Percentiles rank a stretch among this genome's conserved stretches.
These are phyloP conservation scores for Diplodus sargus DNA, from an alignment of 2,797 vertebrate genomes.

Conservation along the genomic window DNA sequence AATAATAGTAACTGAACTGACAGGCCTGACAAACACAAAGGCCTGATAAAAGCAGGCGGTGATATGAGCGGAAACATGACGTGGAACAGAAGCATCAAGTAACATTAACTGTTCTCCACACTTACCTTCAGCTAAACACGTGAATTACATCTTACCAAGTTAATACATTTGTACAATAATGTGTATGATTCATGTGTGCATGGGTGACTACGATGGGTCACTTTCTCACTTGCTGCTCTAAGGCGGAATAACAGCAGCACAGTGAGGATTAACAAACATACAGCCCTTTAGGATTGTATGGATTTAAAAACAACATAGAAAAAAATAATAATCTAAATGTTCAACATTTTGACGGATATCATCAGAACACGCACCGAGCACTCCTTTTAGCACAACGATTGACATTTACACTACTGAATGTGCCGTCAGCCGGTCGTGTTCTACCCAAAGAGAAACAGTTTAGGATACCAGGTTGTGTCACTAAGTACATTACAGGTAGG, in stretches of 20 bases:
- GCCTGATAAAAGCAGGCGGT: slow-evolving; percentile 57
- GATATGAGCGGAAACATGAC: slow-evolving; percentile 52
- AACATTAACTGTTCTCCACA: slow-evolving; percentile 37
- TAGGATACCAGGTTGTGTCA: background rate
- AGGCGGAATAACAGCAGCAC: slow-evolving; percentile 49
- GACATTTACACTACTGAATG: slow-evolving; percentile 14
- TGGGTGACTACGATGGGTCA: slow-evolving; percentile 22
- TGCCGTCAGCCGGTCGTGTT: slow-evolving; percentile 20
- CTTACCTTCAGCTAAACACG: slow-evolving; percentile 80
- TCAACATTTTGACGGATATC: slow-evolving; percentile 5
- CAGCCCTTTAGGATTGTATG: slow-evolving; percentile 75
- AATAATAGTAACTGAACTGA: slow-evolving; percentile 6
- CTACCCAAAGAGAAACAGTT: background rate
- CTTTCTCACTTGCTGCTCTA: slow-evolving; percentile 44
- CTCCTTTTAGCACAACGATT: background rate
- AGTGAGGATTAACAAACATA: slow-evolving; percentile 48
- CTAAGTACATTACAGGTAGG: background rate
- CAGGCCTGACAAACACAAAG: slow-evolving; percentile 33
- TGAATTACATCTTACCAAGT: background rate
- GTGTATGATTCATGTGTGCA: slow-evolving; percentile 18
- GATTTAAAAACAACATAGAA: background rate
- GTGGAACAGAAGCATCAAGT: slow-evolving; percentile 30
- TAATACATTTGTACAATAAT: slow-evolving; percentile 18
- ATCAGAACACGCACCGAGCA: background rate
- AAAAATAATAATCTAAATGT: background rate